Percentiles rank a stretch among this genome's conserved stretches.
These are phyloP conservation scores for Hylia prasina DNA, from an alignment of 2,113 vertebrate species.

Conservation along the genomic window DNA sequence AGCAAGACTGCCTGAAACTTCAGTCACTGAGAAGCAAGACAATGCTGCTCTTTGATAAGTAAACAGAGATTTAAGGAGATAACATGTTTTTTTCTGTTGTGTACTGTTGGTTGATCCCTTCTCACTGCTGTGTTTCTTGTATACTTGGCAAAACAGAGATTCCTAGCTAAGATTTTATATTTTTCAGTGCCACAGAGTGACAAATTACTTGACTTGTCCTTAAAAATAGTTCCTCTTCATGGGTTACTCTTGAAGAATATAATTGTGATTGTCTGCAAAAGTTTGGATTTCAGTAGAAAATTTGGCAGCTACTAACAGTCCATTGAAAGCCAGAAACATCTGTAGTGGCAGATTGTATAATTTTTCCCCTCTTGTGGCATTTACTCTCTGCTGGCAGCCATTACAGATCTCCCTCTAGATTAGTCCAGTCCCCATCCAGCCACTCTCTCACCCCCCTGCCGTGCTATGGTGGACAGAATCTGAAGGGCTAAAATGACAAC, in stretches of 20 bases:
- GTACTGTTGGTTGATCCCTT: not conserved
- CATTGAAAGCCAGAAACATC: not conserved
- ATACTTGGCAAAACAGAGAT: not conserved
- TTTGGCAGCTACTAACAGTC: not conserved
- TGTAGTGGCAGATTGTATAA: not conserved
- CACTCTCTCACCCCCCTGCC: rapidly evolving
- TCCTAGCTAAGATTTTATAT: not conserved
- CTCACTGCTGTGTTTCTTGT: not conserved
- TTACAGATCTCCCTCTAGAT: not conserved
- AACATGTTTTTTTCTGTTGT: not conserved
- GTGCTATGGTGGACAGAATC: not conserved
- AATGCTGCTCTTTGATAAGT: not conserved
- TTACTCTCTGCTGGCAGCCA: not conserved
- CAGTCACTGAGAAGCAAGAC: not conserved
- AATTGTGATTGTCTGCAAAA: not conserved
- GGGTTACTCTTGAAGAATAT: not conserved
- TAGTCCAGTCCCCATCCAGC: not conserved
- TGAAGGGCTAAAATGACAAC: not conserved
- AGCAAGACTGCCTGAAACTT: not conserved
- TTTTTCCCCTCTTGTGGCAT: not conserved
- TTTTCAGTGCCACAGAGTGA: not conserved
- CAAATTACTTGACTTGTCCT: not conserved
- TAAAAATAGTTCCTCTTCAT: not conserved
- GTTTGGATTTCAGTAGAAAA: not conserved
- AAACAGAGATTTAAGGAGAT: not conserved